Base-by-base conservation (phyloP, 2,888 invertebrate genomes). In the Clivina fossor region DNA sequence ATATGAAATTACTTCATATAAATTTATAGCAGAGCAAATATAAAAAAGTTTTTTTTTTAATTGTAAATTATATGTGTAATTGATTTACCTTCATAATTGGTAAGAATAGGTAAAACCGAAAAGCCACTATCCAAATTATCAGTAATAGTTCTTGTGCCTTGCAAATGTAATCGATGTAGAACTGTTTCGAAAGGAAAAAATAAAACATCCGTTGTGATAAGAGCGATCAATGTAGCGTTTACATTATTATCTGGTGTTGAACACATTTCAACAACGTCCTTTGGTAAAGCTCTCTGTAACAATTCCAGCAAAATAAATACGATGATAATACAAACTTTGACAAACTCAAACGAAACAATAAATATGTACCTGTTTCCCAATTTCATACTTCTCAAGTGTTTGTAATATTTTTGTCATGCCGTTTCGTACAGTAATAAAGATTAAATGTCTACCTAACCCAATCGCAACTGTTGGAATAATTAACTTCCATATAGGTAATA, bases 121-220 rank as follows among this genome's bases (percentile, higher is more conserved):
- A 85, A 83, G 1, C 97, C 97, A 22, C 86, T 89, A 71, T 99
- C 98, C 63, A 97, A 80, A 74, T 98, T 94, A 74, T 99, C 99
- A 61, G 98, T 92, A 61, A 99, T 94, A 11, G 98, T 98, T 62
- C 99, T 82, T 0, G 98, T 99, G 33, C 99, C 98, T 83, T 99
- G 89, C 35, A 90, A 80, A 68, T 90, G 88, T 62, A 90, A 76
- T 58, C 89, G 80, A 73, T 98, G 93, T 51, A 98, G 78, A 50
- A 99, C 88, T 1, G 98, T 98, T 77, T 98, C 98, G 60, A 96
- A 79, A 1, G 99, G 99, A 76, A 88, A 99, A 69, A 95, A 88
- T 18, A 91, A 71, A 57, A 94, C 79, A 75, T 98, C 98, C 58
- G 95, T 88, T 18, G 88, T 78, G 60, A 95, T 81, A 66, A 88